Evolutionary conservation across 1,140 invertebrate species (phyloP).

Genomic region (Bacillus rossius): DNA sequence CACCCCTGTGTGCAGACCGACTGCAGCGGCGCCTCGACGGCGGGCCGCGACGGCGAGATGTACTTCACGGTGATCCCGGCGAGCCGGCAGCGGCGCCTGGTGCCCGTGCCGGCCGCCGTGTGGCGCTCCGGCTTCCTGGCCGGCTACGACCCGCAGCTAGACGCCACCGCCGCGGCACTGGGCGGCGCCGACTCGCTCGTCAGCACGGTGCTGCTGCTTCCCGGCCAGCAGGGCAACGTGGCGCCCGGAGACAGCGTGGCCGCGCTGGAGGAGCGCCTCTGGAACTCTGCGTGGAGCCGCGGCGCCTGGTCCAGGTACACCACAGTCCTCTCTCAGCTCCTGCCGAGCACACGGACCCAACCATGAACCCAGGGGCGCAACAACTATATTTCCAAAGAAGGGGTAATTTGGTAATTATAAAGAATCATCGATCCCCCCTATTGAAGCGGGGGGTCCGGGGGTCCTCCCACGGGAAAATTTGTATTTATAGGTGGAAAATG

Average conservation of each 20-base stretch:
- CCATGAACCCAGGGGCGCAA: too few relatives aligned
- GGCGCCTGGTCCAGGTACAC: slow-evolving; percentile 55
- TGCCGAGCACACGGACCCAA: too few relatives aligned
- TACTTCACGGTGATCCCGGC: slow-evolving; percentile 77
- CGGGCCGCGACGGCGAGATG: slow-evolving; percentile 72
- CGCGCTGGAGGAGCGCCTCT: slow-evolving; percentile 59
- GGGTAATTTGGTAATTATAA: too few relatives aligned
- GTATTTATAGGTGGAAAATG: too few relatives aligned
- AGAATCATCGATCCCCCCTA: too few relatives aligned
- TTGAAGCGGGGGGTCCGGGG: too few relatives aligned
- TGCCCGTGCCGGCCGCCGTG: slow-evolving; percentile 74
- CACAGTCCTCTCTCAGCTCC: too few relatives aligned
- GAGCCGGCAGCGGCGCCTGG: slow-evolving; percentile 65
- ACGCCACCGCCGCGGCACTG: slow-evolving; percentile 71
- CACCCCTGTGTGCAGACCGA: too few relatives aligned
- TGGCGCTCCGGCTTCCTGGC: slow-evolving; percentile 69
- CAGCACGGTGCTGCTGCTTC: slow-evolving; percentile 72
- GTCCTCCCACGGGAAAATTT: too few relatives aligned
- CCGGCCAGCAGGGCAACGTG: slow-evolving; percentile 63
- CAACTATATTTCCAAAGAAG: too few relatives aligned
- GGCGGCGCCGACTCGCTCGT: slow-evolving; percentile 52
- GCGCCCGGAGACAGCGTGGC: slow-evolving; percentile 70
- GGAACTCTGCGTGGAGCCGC: slow-evolving; percentile 57
- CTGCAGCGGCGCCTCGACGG: slow-evolving; percentile 59
- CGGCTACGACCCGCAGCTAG: slow-evolving; percentile 73